These are phyloP conservation scores for Helicoverpa zea DNA, from an alignment of 1,140 invertebrate genomes.

Conservation along the genomic window DNA sequence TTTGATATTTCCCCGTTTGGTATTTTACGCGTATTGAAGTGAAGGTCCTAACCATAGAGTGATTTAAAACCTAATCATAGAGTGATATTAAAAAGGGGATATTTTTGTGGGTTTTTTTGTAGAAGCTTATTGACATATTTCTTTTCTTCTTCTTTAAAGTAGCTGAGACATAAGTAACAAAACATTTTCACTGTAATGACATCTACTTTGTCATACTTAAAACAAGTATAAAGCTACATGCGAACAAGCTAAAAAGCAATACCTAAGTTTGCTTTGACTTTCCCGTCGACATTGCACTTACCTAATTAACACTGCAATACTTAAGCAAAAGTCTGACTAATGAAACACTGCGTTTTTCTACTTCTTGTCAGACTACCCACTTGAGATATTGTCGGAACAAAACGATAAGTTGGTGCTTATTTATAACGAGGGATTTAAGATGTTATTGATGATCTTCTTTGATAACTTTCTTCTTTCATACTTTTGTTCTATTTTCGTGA, in stretches of 20 bases:
- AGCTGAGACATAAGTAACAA: neutral
- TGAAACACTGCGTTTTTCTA: constrained; percentile 31
- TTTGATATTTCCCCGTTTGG: constrained; percentile 4
- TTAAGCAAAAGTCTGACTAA: constrained; percentile 35
- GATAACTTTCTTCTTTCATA: neutral
- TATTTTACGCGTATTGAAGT: neutral
- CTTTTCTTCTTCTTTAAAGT: neutral
- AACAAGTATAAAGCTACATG: neutral
- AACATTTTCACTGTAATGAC: neutral
- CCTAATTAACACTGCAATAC: constrained; percentile 30
- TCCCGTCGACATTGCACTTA: constrained; percentile 32
- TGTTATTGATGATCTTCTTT: no score
- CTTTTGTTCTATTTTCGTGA: neutral
- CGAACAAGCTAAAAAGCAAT: constrained; percentile 35
- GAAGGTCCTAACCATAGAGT: constrained; percentile 6
- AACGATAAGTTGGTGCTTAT: neutral
- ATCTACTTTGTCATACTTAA: constrained; percentile 9
- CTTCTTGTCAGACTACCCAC: constrained; percentile 1
- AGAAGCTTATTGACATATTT: neutral
- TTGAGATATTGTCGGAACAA: neutral
- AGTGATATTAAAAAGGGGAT: constrained; percentile 3
- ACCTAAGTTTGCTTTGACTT: constrained; percentile 34
- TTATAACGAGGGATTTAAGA: no score
- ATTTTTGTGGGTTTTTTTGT: neutral
- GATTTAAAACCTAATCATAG: constrained; percentile 8